Conservation (phyloP, 1,140 invertebrate species). For the Heterodera carotae region DNA sequence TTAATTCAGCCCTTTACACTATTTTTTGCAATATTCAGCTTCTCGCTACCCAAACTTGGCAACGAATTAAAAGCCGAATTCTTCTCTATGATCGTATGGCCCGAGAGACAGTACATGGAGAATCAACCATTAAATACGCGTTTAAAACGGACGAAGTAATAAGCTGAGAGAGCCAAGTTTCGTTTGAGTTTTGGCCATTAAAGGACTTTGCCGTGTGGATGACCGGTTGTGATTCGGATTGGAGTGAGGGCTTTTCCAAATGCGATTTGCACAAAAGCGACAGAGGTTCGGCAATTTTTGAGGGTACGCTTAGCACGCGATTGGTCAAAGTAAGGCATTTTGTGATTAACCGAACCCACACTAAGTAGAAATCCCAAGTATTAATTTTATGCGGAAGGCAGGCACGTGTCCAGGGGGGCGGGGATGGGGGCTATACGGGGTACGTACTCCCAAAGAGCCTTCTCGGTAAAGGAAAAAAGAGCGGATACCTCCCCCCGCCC, state of each 20-base stretch:
- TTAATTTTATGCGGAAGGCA: too few relatives aligned
- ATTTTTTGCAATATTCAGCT: slow-evolving; percentile 19
- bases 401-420: too few relatives aligned
- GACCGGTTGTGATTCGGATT: slow-evolving; percentile 53
- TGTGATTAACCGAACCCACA: too few relatives aligned
- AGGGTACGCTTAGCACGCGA: slow-evolving; percentile 33
- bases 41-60: slow-evolving; percentile 17
- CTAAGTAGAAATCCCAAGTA: too few relatives aligned
- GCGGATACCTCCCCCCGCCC: too few relatives aligned
- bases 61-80: slow-evolving; percentile 29
- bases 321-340: slow-evolving; percentile 37
- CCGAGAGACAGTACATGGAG: slow-evolving; percentile 22
- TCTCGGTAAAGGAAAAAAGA: too few relatives aligned
- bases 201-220: slow-evolving; percentile 39
- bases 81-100: neutral
- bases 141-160: slow-evolving; percentile 47
- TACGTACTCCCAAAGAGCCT: too few relatives aligned
- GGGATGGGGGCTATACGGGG: too few relatives aligned
- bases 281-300: slow-evolving; percentile 40
- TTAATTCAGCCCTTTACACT: neutral
- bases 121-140: slow-evolving; percentile 40
- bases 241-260: slow-evolving; percentile 54
- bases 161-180: slow-evolving; percentile 27
- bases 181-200: slow-evolving; percentile 28
- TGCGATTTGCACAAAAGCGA: slow-evolving; percentile 40